A percentile compares a stretch with the other conserved stretches of the same genome.
Conservation (phyloP, 2,888 invertebrate genomes). For the Chloroclysta siterata region DNA sequence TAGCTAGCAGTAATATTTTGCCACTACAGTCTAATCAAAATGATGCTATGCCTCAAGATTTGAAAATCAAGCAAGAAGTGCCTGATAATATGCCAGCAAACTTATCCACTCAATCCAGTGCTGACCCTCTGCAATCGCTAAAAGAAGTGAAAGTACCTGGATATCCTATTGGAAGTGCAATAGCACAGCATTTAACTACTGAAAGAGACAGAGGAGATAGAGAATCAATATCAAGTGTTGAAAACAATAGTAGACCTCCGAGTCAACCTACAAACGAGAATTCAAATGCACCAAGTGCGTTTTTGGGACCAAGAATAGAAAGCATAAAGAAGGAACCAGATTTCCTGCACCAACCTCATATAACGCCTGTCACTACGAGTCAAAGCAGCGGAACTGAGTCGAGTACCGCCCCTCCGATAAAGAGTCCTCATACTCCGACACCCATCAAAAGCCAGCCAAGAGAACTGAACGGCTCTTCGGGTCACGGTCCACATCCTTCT, state of each 20-base stretch:
- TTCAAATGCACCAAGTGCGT: slow-evolving; percentile 79
- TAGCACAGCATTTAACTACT: slow-evolving; percentile 77
- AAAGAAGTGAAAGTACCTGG: slow-evolving; percentile 93
- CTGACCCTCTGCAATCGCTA: slow-evolving; percentile 90
- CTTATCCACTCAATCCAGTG: slow-evolving; percentile 78
- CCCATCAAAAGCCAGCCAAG: slow-evolving; percentile 77
- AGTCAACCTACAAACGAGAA: slow-evolving; percentile 80
- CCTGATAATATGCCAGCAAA: slow-evolving; percentile 81
- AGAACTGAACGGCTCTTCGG: slow-evolving; percentile 69
- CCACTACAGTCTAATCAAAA: slow-evolving; percentile 65
- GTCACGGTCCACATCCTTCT: slow-evolving; percentile 71
- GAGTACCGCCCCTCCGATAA: slow-evolving; percentile 84
- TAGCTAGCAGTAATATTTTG: slow-evolving; percentile 64
- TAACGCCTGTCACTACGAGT: slow-evolving; percentile 81
- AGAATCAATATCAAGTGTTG: slow-evolving; percentile 78
- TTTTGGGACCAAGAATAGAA: slow-evolving; percentile 88
- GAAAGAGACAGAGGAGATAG: slow-evolving; percentile 81
- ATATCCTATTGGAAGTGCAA: slow-evolving; percentile 85
- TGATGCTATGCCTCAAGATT: slow-evolving; percentile 80
- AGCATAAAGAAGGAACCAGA: slow-evolving; percentile 91
- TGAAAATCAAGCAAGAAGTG: slow-evolving; percentile 84
- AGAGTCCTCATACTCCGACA: slow-evolving; percentile 82
- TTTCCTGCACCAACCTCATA: slow-evolving; percentile 78
- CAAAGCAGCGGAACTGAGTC: slow-evolving; percentile 75
- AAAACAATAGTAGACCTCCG: slow-evolving; percentile 77